Conservation (phyloP, 2,797 vertebrate genomes). For the Oreortyx pictus region DNA sequence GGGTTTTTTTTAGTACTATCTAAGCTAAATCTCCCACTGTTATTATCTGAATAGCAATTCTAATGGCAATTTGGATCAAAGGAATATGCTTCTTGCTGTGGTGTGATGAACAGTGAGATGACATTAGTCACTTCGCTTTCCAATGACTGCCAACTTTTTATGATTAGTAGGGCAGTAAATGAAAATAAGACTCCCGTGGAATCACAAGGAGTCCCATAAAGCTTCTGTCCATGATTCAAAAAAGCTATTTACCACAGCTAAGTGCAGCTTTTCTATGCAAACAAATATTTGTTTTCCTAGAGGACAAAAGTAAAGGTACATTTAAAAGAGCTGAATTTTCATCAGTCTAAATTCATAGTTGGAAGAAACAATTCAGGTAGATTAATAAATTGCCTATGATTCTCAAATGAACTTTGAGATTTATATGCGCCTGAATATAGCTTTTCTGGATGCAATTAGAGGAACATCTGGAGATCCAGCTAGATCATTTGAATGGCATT, state of each 20-base stretch:
- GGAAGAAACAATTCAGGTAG: constrained; percentile 47
- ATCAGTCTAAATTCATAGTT: constrained; percentile 34
- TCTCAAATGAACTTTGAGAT: constrained; percentile 39
- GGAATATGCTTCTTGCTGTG: constrained; percentile 13
- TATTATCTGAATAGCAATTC: constrained; percentile 30
- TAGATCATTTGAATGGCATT: constrained; percentile 19
- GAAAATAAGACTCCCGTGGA: constrained; percentile 51
- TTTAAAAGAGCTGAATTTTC: constrained; percentile 27
- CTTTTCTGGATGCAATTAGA: constrained; percentile 42
- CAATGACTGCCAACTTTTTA: constrained; percentile 47
- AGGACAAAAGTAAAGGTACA: constrained; percentile 30
- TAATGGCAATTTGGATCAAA: constrained; percentile 49
- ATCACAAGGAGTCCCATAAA: constrained; percentile 55
- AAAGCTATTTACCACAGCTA: constrained; percentile 40
- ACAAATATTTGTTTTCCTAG: constrained; percentile 46
- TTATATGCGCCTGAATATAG: not conserved
- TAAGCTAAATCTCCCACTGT: constrained; percentile 26
- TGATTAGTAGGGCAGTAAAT: constrained; percentile 63
- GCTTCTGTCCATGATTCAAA: constrained; percentile 56
- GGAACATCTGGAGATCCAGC: constrained; percentile 38
- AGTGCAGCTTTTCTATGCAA: constrained; percentile 29
- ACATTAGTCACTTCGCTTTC: constrained; percentile 57
- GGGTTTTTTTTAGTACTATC: not conserved
- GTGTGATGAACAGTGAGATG: constrained; percentile 24
- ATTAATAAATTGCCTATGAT: constrained; percentile 48